These are phyloP conservation scores for Aphis craccivora DNA, from an alignment of 1,140 invertebrate species.

Conservation along the genomic window DNA sequence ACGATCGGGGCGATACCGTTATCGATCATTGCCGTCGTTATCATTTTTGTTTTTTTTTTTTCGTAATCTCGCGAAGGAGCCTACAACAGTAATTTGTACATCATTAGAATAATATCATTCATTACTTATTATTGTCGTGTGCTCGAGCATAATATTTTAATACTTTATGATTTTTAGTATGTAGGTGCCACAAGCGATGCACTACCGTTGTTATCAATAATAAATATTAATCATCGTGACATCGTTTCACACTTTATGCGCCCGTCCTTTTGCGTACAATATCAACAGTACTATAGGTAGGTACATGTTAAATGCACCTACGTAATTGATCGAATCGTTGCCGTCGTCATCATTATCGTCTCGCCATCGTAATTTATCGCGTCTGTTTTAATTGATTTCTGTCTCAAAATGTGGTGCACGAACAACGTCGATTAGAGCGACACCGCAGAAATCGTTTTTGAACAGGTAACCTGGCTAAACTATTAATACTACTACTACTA, in stretches of 20 bases:
- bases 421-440: not conserved
- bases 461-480: not conserved
- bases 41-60: not conserved
- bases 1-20: not conserved
- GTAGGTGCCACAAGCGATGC: not conserved
- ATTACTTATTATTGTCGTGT: not conserved
- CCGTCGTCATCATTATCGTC: not conserved
- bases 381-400: not conserved
- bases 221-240: not conserved
- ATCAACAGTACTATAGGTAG: too few relatives aligned
- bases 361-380: not conserved
- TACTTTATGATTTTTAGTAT: not conserved
- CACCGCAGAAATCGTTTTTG: not conserved
- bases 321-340: not conserved
- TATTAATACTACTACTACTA: not conserved
- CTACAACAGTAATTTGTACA: not conserved
- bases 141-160: not conserved
- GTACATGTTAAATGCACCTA: not conserved
- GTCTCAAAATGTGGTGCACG: not conserved
- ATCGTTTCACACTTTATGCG: not conserved
- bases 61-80: not conserved
- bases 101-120: not conserved
- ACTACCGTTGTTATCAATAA: not conserved
- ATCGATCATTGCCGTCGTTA: not conserved
- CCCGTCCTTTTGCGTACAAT: not conserved